Conservation (phyloP, 2,888 invertebrate genomes). For the Orchestes rusci region DNA sequence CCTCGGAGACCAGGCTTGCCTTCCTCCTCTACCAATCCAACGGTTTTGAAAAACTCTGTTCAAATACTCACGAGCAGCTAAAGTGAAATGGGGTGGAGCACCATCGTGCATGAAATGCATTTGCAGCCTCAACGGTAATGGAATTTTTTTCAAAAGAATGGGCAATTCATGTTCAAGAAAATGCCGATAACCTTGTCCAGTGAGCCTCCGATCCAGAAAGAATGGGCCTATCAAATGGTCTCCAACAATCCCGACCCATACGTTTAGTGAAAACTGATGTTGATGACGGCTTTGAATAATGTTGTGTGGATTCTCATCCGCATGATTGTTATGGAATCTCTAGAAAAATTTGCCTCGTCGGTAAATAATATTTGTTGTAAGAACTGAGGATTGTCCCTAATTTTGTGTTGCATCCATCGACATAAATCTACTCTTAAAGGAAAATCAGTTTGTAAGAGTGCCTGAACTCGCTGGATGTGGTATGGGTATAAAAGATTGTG, state of each 20-base stretch:
- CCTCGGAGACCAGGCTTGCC: slow-evolving; percentile 1
- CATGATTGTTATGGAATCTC: slow-evolving; percentile 19
- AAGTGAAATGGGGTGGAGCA: slow-evolving; percentile 26
- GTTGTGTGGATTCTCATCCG: slow-evolving; percentile 12
- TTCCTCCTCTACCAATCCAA: slow-evolving; percentile 2
- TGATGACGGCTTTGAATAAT: slow-evolving; percentile 13
- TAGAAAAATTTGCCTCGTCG: too few relatives aligned
- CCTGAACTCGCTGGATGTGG: too few relatives aligned
- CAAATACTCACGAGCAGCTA: slow-evolving; percentile 13
- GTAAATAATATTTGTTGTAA: slow-evolving; percentile 8
- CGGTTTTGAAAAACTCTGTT: slow-evolving; percentile 2
- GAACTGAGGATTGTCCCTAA: slow-evolving; percentile 7
- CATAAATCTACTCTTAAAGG: slow-evolving; percentile 1
- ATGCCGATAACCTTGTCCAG: too few relatives aligned
- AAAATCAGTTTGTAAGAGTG: slow-evolving; percentile 7
- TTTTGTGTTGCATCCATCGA: slow-evolving; percentile 6
- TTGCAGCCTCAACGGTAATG: slow-evolving; percentile 25
- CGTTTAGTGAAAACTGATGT: slow-evolving; percentile 20
- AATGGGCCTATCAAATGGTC: slow-evolving; percentile 17
- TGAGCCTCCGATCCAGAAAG: too few relatives aligned
- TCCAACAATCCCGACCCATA: slow-evolving; percentile 21
- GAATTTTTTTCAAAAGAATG: too few relatives aligned
- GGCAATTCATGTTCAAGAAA: too few relatives aligned
- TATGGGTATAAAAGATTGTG: background rate
- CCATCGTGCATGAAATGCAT: slow-evolving; percentile 32